These are phyloP conservation scores for Leptatherina wallacei DNA, from an alignment of 2,797 vertebrate species.

Conservation along the genomic window DNA sequence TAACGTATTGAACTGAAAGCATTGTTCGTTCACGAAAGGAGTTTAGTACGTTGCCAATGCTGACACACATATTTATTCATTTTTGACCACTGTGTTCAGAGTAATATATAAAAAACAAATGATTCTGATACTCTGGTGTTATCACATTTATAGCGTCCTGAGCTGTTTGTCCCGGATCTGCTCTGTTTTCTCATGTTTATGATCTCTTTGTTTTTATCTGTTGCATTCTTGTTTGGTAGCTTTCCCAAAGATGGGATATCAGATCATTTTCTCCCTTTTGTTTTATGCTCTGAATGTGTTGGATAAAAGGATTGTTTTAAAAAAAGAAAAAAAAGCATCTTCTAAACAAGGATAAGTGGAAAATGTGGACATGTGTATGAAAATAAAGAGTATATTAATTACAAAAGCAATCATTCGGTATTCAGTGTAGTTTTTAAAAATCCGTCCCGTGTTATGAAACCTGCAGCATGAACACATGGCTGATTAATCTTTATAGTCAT, in stretches of 20 bases:
- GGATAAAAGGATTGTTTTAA: slow-evolving; percentile 31
- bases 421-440: slow-evolving; percentile 8
- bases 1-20: slow-evolving; percentile 14
- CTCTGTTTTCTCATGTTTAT: slow-evolving; percentile 7
- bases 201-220: slow-evolving; percentile 26
- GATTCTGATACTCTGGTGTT: slow-evolving; percentile 5
- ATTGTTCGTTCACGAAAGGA: neutral
- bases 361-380: slow-evolving; percentile 57
- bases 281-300: slow-evolving; percentile 48
- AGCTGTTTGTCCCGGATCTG: slow-evolving; percentile 4
- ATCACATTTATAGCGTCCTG: slow-evolving; percentile 11
- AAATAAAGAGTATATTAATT: slow-evolving; percentile 72
- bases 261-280: slow-evolving; percentile 23
- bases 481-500: slow-evolving; percentile 14
- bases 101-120: neutral
- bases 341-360: slow-evolving; percentile 39
- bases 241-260: slow-evolving; percentile 15
- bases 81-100: neutral
- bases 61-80: slow-evolving; percentile 19
- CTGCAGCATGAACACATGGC: neutral
- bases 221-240: slow-evolving; percentile 13
- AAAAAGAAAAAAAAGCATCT: slow-evolving; percentile 10
- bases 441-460: neutral
- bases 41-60: slow-evolving; percentile 16
- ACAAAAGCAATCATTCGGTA: slow-evolving; percentile 4